Evolutionary conservation across 2,888 invertebrate species (phyloP), one percentile per base, ranked within the genome.

Genomic region (Lasius fuliginosus): DNA sequence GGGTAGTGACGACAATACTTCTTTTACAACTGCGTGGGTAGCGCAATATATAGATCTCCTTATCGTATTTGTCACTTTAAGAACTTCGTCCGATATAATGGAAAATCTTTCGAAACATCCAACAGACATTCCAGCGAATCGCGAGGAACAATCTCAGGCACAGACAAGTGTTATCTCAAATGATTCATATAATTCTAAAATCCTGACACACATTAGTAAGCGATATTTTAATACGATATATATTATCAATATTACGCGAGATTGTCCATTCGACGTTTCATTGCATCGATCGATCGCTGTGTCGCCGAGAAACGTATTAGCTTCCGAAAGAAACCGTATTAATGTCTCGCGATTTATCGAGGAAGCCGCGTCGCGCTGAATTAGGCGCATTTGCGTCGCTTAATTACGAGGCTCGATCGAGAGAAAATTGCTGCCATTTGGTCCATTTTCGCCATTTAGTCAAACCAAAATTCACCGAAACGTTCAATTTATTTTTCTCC

Each of bases 341-440:
- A 71, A 11, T 11, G 30, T 18, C 6, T 42, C 36, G 33, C 9
- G 42, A 81, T 81, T 81, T 58, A 73, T 73, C 46, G 27, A 42
- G 58, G 73, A 81, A 73, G 33, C 73, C 79, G 40, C 27, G 40
- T 60, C 23, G 42, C 33, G 33, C 18, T 33, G 8, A 46, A 42
- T 69, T 58, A 73, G 27, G 23, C 79, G 58, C 36, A 40, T 69
- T 56, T 77, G n/a, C 33, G 53, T 53, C 53, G 33, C 23, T 79
- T 79, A 60, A 71, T 79, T 79, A 46, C 33, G 15, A 49, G 23
- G 23, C 71, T 79, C 58, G 58, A 79, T 71, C 49, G 30, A 18
- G n/a, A n/a, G 8, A n/a, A 23, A 36, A 56, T 71, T 12, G 6
- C 33, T 27, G 15, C 30, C 60, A 36, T 36, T 36, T 33, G 4